Conservation (phyloP, 2,888 invertebrate species). For the Drosophila rubida region DNA sequence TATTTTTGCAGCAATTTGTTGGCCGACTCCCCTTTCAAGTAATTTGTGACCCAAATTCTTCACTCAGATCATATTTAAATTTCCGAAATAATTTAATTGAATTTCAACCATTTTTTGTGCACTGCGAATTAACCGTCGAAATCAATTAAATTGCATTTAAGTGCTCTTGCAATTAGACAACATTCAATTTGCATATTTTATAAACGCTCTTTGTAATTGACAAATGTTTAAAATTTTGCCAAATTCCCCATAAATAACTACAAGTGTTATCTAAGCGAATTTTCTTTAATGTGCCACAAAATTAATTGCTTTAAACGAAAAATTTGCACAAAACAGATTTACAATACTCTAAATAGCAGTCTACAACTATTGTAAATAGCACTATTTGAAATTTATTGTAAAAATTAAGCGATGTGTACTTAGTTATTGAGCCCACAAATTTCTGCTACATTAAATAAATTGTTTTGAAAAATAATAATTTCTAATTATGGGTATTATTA, state of each 20-base stretch:
- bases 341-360: background rate
- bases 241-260: background rate
- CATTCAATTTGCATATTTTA: conserved; percentile 38
- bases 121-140: conserved; percentile 59
- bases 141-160: conserved; percentile 47
- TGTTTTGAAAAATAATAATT: too few species aligned
- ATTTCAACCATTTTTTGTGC: background rate
- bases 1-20: conserved; percentile 44
- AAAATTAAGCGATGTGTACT: too few species aligned
- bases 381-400: too few species aligned
- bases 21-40: background rate
- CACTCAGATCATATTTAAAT: conserved; percentile 38
- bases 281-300: conserved; percentile 35
- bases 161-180: conserved; percentile 61
- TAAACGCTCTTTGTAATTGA: conserved; percentile 31
- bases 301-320: conserved; percentile 62
- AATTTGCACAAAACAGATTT: conserved; percentile 37
- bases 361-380: background rate
- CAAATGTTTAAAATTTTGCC: conserved; percentile 10
- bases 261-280: conserved; percentile 10
- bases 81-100: conserved; percentile 55
- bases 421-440: too few species aligned
- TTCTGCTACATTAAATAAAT: too few species aligned
- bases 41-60: conserved; percentile 60
- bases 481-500: too few species aligned